Base-by-base conservation (phyloP, 2,888 invertebrate species). In the Chymomyza procnemis region DNA sequence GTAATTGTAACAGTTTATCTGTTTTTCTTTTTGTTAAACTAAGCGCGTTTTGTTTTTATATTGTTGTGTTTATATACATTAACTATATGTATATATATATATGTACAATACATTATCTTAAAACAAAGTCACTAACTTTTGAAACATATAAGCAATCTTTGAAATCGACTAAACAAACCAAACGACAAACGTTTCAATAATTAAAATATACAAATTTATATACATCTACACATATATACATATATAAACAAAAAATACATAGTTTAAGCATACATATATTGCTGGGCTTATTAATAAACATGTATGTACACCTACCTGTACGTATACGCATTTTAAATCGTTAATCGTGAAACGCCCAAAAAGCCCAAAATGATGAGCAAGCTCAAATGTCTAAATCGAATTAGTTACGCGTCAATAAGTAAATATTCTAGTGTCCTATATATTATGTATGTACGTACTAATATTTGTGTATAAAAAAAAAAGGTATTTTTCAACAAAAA, bases 81-180 rank as follows among this genome's bases (percentile, higher is more conserved):
- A 5, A 19, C 54, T 67, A 54, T 68, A 82, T 52, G n/a, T n/a
- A n/a, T n/a, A n/a, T n/a, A n/a, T n/a, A n/a, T n/a, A n/a, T n/a
- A n/a, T n/a, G n/a, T n/a, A n/a, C n/a, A n/a, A n/a, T n/a, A 76
- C 58, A 26, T 69, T 76, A 64, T 54, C 66, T 62, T 50, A 71
- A 76, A 78, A 71, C 62, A 72, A 84, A 81, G 79, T 76, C 87
- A 85, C 81, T 79, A 87, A 81, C 83, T 18, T 74, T 79, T 79
- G 82, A 82, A 88, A 88, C 82, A 76, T 78, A 87, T 82, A 88
- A 88, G 89, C 89, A 89, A 88, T 88, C 86, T 87, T 80, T 79
- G 60, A 80, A 76, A 79, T 80, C 83, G 87, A 85, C 80, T 81
- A 76, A 78, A 69, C 52, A 74, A 66, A 56, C 21, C 19, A 59